These are phyloP conservation scores for Haplochromis burtoni DNA, from an alignment of 2,113 vertebrate species.

Conservation along the genomic window DNA sequence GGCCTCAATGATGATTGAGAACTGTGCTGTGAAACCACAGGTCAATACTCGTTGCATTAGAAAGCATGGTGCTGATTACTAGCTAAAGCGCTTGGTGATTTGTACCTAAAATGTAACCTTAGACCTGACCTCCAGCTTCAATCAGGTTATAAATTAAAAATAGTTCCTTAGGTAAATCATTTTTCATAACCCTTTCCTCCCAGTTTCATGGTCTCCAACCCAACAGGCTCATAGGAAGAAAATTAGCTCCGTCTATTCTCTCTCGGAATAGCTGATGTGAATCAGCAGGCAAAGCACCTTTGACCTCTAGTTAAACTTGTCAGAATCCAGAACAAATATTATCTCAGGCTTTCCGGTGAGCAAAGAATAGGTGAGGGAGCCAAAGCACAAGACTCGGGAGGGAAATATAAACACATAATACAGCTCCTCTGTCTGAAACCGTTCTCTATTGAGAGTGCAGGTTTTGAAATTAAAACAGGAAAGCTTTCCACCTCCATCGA, in stretches of 20 bases:
- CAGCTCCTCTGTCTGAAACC: conserved; percentile 3
- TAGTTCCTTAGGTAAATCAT: neutral
- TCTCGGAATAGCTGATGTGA: neutral
- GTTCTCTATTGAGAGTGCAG: neutral
- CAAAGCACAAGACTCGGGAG: neutral
- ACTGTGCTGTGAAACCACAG: conserved; percentile 17
- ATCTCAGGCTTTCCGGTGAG: conserved; percentile 26
- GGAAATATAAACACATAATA: neutral
- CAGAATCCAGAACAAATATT: conserved; percentile 28
- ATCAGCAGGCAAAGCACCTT: conserved; percentile 1
- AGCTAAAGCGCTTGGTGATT: conserved; percentile 8
- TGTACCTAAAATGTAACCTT: conserved; percentile 27
- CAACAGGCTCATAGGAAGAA: neutral
- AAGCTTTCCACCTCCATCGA: neutral
- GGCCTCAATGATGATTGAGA: conserved; percentile 52
- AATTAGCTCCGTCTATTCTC: neutral
- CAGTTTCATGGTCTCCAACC: neutral
- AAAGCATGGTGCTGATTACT: conserved; percentile 29
- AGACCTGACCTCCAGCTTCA: conserved; percentile 19
- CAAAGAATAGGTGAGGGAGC: neutral
- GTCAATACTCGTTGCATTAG: conserved; percentile 44
- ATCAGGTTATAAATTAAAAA: neutral
- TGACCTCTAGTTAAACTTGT: conserved; percentile 9
- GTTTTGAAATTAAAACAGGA: neutral
- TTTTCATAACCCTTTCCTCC: neutral